Percentiles rank a stretch among this genome's conserved stretches.
Conservation (phyloP, 2,797 vertebrate species). For the Protonibea diacanthus region DNA sequence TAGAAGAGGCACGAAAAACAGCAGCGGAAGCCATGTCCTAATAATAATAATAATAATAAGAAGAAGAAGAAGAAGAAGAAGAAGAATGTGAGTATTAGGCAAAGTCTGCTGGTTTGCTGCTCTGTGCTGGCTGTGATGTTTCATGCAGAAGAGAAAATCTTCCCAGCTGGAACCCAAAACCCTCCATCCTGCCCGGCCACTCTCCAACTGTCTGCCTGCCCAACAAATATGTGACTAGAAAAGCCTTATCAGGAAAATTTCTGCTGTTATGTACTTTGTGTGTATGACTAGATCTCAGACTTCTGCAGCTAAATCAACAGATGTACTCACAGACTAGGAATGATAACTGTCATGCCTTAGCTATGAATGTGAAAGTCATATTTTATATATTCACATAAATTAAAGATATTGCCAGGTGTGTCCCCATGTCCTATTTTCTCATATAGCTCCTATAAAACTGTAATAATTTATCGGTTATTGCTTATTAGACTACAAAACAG, state of each 20-base stretch:
- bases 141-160: constrained; percentile 30
- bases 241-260: constrained; percentile 15
- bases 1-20: constrained; percentile 2
- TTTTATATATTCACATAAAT: background rate
- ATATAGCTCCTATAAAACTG: background rate
- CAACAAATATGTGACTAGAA: constrained; percentile 35
- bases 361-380: background rate
- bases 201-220: constrained; percentile 31
- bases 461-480: background rate
- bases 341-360: background rate
- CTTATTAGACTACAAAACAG: background rate
- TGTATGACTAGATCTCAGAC: background rate
- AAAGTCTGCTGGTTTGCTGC: constrained; percentile 16
- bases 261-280: background rate
- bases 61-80: too few relatives aligned
- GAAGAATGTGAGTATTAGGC: constrained; percentile 15
- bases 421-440: background rate
- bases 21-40: background rate
- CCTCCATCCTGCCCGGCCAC: constrained; percentile 26
- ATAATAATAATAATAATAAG: background rate
- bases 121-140: constrained; percentile 17
- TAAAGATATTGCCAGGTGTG: background rate
- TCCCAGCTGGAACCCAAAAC: constrained; percentile 31
- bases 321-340: background rate
- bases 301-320: background rate